These are phyloP conservation scores for Caradrina clavipalpis DNA, from an alignment of 2,888 invertebrate species.

Conservation along the genomic window DNA sequence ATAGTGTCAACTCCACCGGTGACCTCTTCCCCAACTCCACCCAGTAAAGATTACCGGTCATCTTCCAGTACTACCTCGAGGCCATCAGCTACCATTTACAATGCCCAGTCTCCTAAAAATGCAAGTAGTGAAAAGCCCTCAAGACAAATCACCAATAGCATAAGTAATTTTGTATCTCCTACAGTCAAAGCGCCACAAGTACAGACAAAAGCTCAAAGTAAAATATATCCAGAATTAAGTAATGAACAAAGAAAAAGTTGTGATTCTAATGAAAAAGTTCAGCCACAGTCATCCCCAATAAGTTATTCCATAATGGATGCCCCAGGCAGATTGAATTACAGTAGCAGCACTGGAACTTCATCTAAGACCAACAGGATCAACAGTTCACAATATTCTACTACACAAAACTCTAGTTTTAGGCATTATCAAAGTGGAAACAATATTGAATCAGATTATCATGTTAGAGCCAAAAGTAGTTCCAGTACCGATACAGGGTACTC, in stretches of 20 bases:
- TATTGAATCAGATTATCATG: conserved; percentile 92
- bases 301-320: conserved; percentile 95
- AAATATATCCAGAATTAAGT: conserved; percentile 93
- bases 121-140: conserved; percentile 81
- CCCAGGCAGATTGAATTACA: conserved; percentile 92
- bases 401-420: conserved; percentile 90
- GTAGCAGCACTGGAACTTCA: conserved; percentile 88
- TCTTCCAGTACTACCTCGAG: conserved; percentile 89
- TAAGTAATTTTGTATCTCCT: conserved; percentile 90
- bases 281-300: conserved; percentile 93
- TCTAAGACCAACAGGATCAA: conserved; percentile 87
- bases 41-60: conserved; percentile 92
- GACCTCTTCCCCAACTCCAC: conserved; percentile 88
- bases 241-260: conserved; percentile 90
- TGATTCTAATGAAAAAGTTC: conserved; percentile 88
- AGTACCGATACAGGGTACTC: conserved; percentile 92
- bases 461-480: conserved; percentile 91
- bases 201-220: conserved; percentile 95
- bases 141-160: conserved; percentile 78
- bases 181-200: conserved; percentile 90
- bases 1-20: conserved; percentile 93
- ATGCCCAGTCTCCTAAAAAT: conserved; percentile 84
- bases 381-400: conserved; percentile 88
- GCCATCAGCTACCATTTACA: conserved; percentile 85
- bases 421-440: conserved; percentile 92